Evolutionary conservation across 1,140 invertebrate species (phyloP), one percentile per base, ranked within the genome.

Genomic region (Elysia chlorotica): DNA sequence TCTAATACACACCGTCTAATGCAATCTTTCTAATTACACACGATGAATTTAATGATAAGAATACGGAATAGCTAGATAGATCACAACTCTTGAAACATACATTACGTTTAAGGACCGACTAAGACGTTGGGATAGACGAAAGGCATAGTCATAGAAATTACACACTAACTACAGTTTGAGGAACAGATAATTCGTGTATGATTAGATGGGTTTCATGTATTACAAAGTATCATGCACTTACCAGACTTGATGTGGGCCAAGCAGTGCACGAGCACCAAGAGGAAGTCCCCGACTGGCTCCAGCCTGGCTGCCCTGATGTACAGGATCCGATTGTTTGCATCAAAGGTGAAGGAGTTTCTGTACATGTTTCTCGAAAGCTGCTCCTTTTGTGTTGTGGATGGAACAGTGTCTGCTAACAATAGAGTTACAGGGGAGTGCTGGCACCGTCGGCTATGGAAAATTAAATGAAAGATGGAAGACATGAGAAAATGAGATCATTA

Each of bases 161-260:
- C n/a, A n/a, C n/a, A n/a, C n/a, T n/a, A n/a, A n/a, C n/a, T n/a
- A n/a, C n/a, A n/a, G n/a, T n/a, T n/a, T n/a, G n/a, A n/a, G n/a
- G n/a, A n/a, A n/a, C n/a, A n/a, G n/a, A 14, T n/a, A 14, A 48
- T 48, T n/a, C n/a, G n/a, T 48, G 10, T 14, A 10, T 48, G 41
- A 48, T 48, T 14, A n/a, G n/a, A 48, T 48, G 10, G n/a, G n/a
- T 48, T 48, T 48, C 41, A 48, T 48, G 41, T 1, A 66, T 59
- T 30, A 48, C 35, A 67, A 35, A 23, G 5, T 17, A n/a, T 37
- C 54, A 57, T 54, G 10, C 3, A 73, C 77, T 73, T 59, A 86
- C 85, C 85, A 72, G 85, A 74, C 76, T 84, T 84, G 67, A 86
- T 85, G 65, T 86, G 85, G 23, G 83, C 82, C 41, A 86, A 70